Base-by-base conservation (phyloP, 1,140 invertebrate genomes). In the Nasonia giraulti region DNA sequence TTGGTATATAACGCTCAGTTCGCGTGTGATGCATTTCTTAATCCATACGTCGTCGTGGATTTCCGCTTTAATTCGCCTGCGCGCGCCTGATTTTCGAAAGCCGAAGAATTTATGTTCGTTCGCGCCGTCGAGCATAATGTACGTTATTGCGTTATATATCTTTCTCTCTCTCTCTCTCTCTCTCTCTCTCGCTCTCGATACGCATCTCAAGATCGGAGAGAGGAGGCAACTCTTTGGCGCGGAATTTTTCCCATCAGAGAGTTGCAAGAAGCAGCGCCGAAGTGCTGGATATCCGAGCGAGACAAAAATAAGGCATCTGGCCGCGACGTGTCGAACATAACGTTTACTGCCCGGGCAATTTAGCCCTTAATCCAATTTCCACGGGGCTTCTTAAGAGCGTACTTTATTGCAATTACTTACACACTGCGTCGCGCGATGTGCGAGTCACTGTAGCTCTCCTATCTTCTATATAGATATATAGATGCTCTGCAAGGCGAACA, bases 311-410 rank as follows among this genome's bases (percentile, higher is more conserved):
- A 37, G 71, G 33, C 71, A 62, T 73, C 71, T 82, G 50, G 33
- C 62, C 17, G 76, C 40, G 76, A 84, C 82, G 75, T 79, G 82
- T 84, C 76, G 82, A 80, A 80, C 78, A 80, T 85, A 80, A 85
- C n/a, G 83, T 68, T 74, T 80, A 85, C 80, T 80, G 78, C 78
- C 62, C 69, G 33, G 40, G 62, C 83, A 66, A 85, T 85, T 85
- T 76, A 75, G 71, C 27, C 77, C 55, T 85, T 80, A 85, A 85
- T 80, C 83, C 83, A 80, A 85, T 85, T 85, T 85, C 79, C 27
- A 76, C 77, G 77, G 31, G n/a, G 71, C 77, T 66, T 80, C 79
- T 85, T 81, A 85, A 81, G 83, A 80, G 47, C 68, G 77, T 84
- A 73, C 37, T 85, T 77, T 77, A 85, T 85, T 74, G 84, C 79